Conservation (phyloP, 2,888 invertebrate genomes). For the Hirudinaria manillensis region DNA sequence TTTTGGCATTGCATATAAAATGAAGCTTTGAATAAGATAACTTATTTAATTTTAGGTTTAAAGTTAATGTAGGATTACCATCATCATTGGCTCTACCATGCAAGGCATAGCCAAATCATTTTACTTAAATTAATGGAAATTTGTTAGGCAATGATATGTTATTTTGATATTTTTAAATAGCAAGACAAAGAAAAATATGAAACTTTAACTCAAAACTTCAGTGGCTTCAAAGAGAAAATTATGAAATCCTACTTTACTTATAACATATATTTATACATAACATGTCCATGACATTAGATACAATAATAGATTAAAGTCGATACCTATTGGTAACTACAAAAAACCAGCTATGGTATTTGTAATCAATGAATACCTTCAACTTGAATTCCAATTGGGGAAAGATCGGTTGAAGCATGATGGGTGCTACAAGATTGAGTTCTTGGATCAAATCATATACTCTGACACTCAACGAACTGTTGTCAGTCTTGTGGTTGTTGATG, state of each 20-base stretch:
- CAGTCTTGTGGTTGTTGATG: conserved; percentile 71
- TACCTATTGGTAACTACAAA: too few relatives aligned
- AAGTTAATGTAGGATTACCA: not conserved
- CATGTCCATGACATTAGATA: too few relatives aligned
- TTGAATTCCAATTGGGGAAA: conserved; percentile 92
- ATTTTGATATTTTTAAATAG: not conserved
- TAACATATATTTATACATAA: too few relatives aligned
- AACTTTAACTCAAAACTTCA: not conserved
- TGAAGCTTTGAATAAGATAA: not conserved
- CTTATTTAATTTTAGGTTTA: not conserved
- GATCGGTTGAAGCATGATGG: conserved; percentile 76
- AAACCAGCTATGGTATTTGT: not conserved
- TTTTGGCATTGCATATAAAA: not conserved
- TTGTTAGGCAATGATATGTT: too few relatives aligned
- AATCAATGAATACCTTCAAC: conserved; percentile 49
- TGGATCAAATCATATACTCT: conserved; percentile 86
- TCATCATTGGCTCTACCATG: too few relatives aligned
- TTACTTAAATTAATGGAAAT: too few relatives aligned
- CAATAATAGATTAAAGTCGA: too few relatives aligned
- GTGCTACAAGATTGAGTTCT: conserved; percentile 86
- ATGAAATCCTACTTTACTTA: too few relatives aligned
- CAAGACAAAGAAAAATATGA: not conserved
- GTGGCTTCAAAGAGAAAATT: too few relatives aligned
- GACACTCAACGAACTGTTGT: conserved; percentile 51
- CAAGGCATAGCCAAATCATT: too few relatives aligned